phyloP scores from a whole-genome alignment of 2,797 vertebrate genomes.

The Microtus californicus region DNA sequence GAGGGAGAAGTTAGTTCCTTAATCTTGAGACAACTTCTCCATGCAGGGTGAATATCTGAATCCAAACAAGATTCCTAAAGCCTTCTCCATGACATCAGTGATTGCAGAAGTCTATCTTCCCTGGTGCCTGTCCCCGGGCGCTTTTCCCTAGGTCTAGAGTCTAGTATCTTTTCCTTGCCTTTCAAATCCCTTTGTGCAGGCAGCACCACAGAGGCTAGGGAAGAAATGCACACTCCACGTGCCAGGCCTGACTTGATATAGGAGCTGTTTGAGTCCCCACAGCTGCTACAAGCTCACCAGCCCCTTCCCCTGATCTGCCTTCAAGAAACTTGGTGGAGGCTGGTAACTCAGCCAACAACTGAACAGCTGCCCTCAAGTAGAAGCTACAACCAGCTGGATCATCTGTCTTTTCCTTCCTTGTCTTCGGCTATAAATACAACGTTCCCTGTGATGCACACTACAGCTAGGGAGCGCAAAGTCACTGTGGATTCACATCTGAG shows the following conservation, averaged over 20 bases:
- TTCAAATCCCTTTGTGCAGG: background rate
- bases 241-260: background rate
- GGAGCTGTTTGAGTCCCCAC: background rate
- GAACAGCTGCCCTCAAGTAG: background rate
- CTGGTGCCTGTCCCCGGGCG: too few species aligned
- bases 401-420: background rate
- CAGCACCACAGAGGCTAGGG: background rate
- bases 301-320: background rate
- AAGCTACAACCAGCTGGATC: background rate
- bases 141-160: too few species aligned
- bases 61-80: too few species aligned
- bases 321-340: background rate
- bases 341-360: background rate
- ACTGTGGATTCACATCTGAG: background rate
- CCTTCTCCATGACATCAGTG: background rate
- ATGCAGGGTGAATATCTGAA: too few species aligned
- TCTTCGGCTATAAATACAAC: background rate
- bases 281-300: background rate
- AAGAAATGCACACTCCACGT: background rate
- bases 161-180: background rate
- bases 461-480: background rate
- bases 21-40: too few species aligned
- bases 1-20: too few species aligned
- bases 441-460: rapidly evolving
- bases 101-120: background rate